A percentile compares a stretch with the other conserved stretches of the same genome.
These are phyloP conservation scores for Neogale vison DNA, from an alignment of 2,113 vertebrate genomes.

Conservation along the genomic window DNA sequence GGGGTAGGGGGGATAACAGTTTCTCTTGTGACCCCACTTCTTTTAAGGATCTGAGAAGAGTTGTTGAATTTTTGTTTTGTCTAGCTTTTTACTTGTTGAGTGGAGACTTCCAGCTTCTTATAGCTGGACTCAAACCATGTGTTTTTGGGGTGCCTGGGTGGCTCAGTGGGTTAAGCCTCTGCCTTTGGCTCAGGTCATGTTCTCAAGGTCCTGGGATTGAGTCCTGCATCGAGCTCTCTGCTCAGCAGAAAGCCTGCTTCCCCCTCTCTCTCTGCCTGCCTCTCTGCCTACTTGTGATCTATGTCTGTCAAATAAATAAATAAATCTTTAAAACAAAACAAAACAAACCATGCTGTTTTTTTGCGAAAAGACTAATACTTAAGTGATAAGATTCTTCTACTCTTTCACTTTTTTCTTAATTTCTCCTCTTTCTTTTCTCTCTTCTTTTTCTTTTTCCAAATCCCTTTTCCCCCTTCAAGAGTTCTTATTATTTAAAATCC, in stretches of 20 bases:
- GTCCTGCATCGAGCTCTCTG: no score
- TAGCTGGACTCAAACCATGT: background rate
- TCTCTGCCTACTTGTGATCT: no score
- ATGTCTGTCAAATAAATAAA: no score
- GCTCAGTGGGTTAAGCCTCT: no score
- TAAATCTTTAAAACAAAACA: no score
- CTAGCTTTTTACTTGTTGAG: background rate
- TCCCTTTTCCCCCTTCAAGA: background rate
- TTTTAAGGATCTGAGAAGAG: background rate
- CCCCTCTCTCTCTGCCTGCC: no score
- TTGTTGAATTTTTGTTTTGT: background rate
- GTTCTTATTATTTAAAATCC: background rate
- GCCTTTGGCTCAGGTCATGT: no score
- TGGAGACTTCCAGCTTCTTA: background rate
- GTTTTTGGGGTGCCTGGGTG: no score
- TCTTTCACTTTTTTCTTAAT: no score
- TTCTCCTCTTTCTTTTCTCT: no score
- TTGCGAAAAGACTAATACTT: background rate
- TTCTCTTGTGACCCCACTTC: background rate
- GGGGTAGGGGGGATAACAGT: rapidly evolving
- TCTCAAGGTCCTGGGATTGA: no score
- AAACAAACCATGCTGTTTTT: background rate
- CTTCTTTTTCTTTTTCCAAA: background rate
- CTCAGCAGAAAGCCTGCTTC: no score
- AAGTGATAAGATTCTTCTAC: background rate